Evolutionary conservation across 2,888 invertebrate species (phyloP).

Genomic region (Escarpia spicata): DNA sequence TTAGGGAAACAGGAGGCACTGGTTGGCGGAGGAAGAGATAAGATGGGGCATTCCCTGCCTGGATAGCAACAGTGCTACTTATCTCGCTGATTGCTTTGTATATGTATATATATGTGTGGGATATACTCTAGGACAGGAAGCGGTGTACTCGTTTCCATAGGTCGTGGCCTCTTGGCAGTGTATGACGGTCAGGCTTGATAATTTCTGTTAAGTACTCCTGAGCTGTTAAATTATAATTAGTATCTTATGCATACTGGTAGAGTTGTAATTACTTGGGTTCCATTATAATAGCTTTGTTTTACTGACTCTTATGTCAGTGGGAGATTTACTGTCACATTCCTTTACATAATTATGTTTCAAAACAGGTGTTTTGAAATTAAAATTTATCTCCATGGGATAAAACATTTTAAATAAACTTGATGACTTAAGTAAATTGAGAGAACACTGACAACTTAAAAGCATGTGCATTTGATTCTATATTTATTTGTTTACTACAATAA

Average conservation of each 20-base stretch:
- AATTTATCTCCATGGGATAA: too few relatives aligned
- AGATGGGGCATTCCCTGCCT: slow-evolving; percentile 3
- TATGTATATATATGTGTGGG: background rate
- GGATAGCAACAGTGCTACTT: background rate
- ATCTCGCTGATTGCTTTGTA: background rate
- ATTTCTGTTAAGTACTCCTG: background rate
- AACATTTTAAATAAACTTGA: background rate
- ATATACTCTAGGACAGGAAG: background rate
- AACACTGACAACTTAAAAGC: too few relatives aligned
- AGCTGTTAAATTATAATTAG: too few relatives aligned
- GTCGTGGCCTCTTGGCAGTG: background rate
- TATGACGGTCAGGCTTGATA: background rate
- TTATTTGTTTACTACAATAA: too few relatives aligned
- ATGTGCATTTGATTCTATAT: too few relatives aligned
- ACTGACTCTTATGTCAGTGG: background rate
- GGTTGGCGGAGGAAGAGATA: background rate
- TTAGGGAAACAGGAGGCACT: background rate
- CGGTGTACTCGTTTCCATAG: background rate
- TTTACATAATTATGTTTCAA: too few relatives aligned
- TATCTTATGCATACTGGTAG: background rate
- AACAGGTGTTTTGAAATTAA: too few relatives aligned
- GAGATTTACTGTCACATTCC: background rate
- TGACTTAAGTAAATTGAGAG: background rate
- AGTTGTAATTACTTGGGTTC: background rate
- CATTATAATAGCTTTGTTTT: background rate